Percentiles rank a stretch among this genome's conserved stretches.
Conservation (phyloP, 1,140 invertebrate species). For the Anastatus disparis region DNA sequence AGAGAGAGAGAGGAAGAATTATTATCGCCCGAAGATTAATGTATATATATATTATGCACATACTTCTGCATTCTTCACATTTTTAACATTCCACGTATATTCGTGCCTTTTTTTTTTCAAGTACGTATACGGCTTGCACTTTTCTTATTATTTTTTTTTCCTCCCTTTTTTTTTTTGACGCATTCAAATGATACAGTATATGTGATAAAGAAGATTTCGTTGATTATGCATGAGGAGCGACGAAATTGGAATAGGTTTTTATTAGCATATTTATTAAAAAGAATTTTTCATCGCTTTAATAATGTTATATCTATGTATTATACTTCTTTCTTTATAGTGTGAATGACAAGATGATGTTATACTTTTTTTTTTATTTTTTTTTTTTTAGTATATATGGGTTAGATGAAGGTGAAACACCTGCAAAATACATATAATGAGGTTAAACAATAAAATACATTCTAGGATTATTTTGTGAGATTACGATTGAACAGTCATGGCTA, state of each 20-base stretch:
- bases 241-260: constrained; percentile 1
- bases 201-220: constrained; percentile 5
- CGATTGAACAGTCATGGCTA: background rate
- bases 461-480: background rate
- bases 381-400: too few species aligned
- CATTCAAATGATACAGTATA: background rate
- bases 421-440: too few species aligned
- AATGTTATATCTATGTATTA: too few species aligned
- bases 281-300: background rate
- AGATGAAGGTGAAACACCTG: too few species aligned
- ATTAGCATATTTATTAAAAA: constrained; percentile 40
- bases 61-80: background rate
- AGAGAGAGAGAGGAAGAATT: background rate
- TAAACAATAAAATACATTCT: too few species aligned
- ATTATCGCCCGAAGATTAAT: background rate
- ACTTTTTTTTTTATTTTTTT: too few species aligned
- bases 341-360: constrained; percentile 4
- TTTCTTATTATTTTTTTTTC: background rate
- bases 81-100: too few species aligned
- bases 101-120: too few species aligned
- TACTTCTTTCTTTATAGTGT: background rate
- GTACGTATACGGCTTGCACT: too few species aligned
- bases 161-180: too few species aligned
- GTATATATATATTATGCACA: background rate
- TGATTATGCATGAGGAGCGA: constrained; percentile 12